A percentile compares a stretch with the other conserved stretches of the same genome.
These are phyloP conservation scores for Sebastes paucispinis DNA, from an alignment of 2,797 vertebrate species.

Conservation along the genomic window DNA sequence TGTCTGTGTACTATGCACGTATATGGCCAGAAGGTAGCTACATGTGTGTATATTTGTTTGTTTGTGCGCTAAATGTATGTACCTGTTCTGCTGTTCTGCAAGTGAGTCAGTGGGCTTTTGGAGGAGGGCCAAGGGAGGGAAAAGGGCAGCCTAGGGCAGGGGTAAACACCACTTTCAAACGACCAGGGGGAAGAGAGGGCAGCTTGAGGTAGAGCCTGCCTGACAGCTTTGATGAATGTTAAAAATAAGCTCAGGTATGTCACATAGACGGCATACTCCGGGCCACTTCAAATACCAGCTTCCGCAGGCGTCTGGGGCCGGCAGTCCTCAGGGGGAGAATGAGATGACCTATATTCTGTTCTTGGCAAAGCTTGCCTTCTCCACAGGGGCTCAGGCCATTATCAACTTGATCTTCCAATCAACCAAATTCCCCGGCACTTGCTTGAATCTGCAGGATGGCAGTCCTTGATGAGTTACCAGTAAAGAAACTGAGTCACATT, in stretches of 20 bases:
- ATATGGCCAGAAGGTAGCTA: background rate
- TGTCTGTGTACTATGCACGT: background rate
- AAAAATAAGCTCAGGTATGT: constrained; percentile 80
- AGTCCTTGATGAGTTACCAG: background rate
- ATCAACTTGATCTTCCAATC: constrained; percentile 64
- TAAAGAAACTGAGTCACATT: background rate
- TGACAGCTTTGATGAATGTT: constrained; percentile 79
- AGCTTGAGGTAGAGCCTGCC: constrained; percentile 64
- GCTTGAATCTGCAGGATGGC: constrained; percentile 18
- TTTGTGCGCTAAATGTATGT: constrained; percentile 13
- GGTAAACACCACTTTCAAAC: constrained; percentile 70
- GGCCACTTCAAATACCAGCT: constrained; percentile 70
- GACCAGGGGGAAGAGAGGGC: constrained; percentile 50
- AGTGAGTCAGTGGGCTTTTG: constrained; percentile 15
- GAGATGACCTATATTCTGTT: constrained; percentile 79
- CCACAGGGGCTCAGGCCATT: constrained; percentile 63
- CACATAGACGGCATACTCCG: constrained; percentile 71
- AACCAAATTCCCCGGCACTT: constrained; percentile 55
- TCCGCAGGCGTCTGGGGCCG: constrained; percentile 49
- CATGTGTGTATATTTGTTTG: background rate
- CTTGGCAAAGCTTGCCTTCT: constrained; percentile 69
- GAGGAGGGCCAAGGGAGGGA: constrained; percentile 44
- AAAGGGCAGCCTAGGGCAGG: constrained; percentile 69
- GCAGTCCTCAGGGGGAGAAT: constrained; percentile 53
- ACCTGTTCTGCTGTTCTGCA: constrained; percentile 17